Percentiles rank a stretch among this genome's conserved stretches.
Conservation (phyloP, 92 coral and sea anemone genomes). For the Phenganax marumi region DNA sequence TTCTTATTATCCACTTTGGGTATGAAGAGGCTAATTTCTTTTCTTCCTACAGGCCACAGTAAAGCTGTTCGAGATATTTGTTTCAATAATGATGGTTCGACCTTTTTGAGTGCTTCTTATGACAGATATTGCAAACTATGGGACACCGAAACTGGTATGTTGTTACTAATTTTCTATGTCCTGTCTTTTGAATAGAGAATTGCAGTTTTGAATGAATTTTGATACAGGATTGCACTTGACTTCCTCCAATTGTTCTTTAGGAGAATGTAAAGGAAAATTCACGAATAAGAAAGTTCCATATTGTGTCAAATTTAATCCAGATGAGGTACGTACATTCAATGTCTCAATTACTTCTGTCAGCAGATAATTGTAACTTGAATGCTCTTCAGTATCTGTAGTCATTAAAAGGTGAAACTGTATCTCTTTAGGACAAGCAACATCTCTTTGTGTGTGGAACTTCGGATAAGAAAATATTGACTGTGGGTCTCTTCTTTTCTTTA, state of each 20-base stretch:
- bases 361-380: too few relatives aligned
- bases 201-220: neutral
- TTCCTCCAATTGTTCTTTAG: constrained; percentile 32
- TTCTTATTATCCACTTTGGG: neutral
- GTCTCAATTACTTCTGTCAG: too few relatives aligned
- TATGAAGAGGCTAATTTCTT: neutral
- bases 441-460: constrained; percentile 97
- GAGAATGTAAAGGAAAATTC: constrained; percentile 86
- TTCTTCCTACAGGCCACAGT: constrained; percentile 70
- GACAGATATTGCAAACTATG: constrained; percentile 98
- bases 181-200: too few relatives aligned
- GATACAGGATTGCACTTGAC: neutral
- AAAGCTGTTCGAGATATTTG: constrained; percentile 95
- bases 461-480: constrained; percentile 94
- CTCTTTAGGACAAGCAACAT: constrained; percentile 86
- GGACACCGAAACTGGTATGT: constrained; percentile 95
- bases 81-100: constrained; percentile 83
- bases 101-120: constrained; percentile 91
- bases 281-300: constrained; percentile 93
- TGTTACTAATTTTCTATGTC: neutral
- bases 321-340: constrained; percentile 74
- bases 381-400: neutral
- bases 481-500: constrained; percentile 28
- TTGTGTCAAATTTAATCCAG: constrained; percentile 96
- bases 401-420: constrained; percentile 1